phyloP scores from a whole-genome alignment of 2,113 vertebrate species.

The Neodontobutis hainanensis region DNA sequence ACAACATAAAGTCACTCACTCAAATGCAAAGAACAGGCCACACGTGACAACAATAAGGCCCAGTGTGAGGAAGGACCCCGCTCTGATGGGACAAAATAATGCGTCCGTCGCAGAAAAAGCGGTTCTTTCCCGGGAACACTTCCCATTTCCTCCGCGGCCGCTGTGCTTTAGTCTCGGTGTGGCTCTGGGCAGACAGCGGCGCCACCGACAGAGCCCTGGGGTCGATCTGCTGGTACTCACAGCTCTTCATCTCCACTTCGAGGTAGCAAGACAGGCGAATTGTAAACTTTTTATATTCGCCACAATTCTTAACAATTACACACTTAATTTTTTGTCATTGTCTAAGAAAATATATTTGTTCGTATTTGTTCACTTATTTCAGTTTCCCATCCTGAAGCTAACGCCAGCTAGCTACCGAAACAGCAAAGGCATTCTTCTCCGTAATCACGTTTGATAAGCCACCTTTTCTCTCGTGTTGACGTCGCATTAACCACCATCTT shows the following conservation, averaged over 20 bases:
- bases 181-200: conserved; percentile 64
- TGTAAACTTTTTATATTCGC: not conserved
- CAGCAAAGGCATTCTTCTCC: conserved; percentile 31
- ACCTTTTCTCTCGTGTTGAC: conserved; percentile 1
- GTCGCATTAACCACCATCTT: conserved; percentile 41
- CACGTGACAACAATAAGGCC: conserved; percentile 90
- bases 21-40: conserved; percentile 93
- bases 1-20: conserved; percentile 80
- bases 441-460: conserved; percentile 18
- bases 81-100: conserved; percentile 88
- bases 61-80: conserved; percentile 90
- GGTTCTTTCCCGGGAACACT: conserved; percentile 89
- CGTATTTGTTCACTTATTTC: conserved; percentile 6
- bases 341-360: conserved; percentile 5
- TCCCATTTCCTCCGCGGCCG: conserved; percentile 87
- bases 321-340: conserved; percentile 22
- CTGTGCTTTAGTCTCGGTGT: conserved; percentile 46
- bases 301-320: not conserved
- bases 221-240: conserved; percentile 91
- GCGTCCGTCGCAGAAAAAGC: conserved; percentile 90
- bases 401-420: conserved; percentile 44
- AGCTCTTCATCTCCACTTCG: conserved; percentile 77
- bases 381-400: conserved; percentile 57
- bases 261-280: conserved; percentile 45
- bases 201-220: conserved; percentile 73